phyloP scores from a whole-genome alignment of 2,797 vertebrate genomes.

The Huso huso region DNA sequence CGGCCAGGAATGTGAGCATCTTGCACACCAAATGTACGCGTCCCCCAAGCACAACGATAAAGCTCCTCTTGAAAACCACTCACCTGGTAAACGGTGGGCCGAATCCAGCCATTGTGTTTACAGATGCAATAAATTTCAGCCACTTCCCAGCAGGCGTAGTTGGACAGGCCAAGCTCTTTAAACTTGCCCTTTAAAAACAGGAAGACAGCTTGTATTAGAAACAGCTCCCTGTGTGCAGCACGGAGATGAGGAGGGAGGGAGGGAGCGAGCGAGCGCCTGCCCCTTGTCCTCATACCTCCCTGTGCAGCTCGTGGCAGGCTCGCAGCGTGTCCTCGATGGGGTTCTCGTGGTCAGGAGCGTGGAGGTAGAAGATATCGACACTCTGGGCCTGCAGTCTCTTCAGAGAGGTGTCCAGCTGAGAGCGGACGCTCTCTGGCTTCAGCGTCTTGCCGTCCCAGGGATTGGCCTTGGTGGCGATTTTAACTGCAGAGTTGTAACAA shows the following conservation, averaged over 20 bases:
- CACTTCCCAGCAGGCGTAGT: slow-evolving; percentile 87
- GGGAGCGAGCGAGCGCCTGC: background rate
- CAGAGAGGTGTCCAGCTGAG: slow-evolving; percentile 78
- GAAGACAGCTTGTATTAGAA: no score
- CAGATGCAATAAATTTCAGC: slow-evolving; percentile 82
- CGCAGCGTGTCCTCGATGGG: slow-evolving; percentile 77
- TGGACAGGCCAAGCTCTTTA: slow-evolving; percentile 85
- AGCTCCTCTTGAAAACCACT: slow-evolving; percentile 12
- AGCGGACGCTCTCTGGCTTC: slow-evolving; percentile 70
- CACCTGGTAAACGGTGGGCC: slow-evolving; percentile 91
- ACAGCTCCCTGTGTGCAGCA: background rate
- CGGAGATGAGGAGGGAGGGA: background rate
- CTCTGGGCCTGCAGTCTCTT: slow-evolving; percentile 53
- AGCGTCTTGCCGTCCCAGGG: slow-evolving; percentile 82
- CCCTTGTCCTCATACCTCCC: slow-evolving; percentile 59
- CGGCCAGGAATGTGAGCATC: background rate
- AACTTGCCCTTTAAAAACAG: slow-evolving; percentile 75
- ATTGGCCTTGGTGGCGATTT: slow-evolving; percentile 87
- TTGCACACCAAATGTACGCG: no score
- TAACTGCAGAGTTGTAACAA: slow-evolving; percentile 54
- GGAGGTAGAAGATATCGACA: slow-evolving; percentile 89
- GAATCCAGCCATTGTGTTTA: slow-evolving; percentile 75
- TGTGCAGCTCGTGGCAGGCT: slow-evolving; percentile 80
- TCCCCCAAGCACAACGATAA: no score
- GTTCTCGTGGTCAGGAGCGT: slow-evolving; percentile 77